A percentile compares a stretch with the other conserved stretches of the same genome.
phyloP scores from a whole-genome alignment of 2,797 vertebrate species.

The Siniperca undulata region DNA sequence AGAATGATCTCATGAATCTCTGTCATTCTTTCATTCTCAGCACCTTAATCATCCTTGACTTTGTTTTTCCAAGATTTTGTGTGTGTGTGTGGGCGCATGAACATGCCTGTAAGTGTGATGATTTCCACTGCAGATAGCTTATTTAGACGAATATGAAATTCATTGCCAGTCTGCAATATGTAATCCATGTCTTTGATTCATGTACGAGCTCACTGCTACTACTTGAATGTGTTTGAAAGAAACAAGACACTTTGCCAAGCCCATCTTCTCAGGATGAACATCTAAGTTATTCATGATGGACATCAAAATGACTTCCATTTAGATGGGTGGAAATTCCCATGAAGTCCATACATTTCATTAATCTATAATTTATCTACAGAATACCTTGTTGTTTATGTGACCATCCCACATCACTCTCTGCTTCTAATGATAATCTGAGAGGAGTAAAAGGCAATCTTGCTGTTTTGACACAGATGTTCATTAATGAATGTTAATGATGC shows the following conservation, averaged over 20 bases:
- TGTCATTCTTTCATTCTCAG: constrained; percentile 56
- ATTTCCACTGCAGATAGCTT: constrained; percentile 36
- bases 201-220: constrained; percentile 24
- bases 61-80: constrained; percentile 43
- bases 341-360: constrained; percentile 33
- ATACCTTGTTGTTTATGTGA: constrained; percentile 24
- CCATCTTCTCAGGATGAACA: constrained; percentile 19
- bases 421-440: constrained; percentile 22
- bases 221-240: constrained; percentile 33
- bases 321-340: constrained; percentile 2
- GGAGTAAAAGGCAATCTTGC: background rate
- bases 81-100: background rate
- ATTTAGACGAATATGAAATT: constrained; percentile 37
- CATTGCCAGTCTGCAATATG: constrained; percentile 26
- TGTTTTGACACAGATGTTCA: constrained; percentile 38
- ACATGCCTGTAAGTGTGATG: constrained; percentile 16
- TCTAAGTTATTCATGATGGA: constrained; percentile 61
- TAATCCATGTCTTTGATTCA: constrained; percentile 45
- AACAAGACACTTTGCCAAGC: constrained; percentile 20
- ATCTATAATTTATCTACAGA: constrained; percentile 39
- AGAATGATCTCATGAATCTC: constrained; percentile 57
- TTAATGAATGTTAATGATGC: constrained; percentile 41
- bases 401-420: constrained; percentile 13
- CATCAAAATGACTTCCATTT: constrained; percentile 22
- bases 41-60: constrained; percentile 48